A percentile compares a stretch with the other conserved stretches of the same genome.
Conservation (phyloP, 1,140 invertebrate genomes). For the Pseudomyrmex flavicornis region DNA sequence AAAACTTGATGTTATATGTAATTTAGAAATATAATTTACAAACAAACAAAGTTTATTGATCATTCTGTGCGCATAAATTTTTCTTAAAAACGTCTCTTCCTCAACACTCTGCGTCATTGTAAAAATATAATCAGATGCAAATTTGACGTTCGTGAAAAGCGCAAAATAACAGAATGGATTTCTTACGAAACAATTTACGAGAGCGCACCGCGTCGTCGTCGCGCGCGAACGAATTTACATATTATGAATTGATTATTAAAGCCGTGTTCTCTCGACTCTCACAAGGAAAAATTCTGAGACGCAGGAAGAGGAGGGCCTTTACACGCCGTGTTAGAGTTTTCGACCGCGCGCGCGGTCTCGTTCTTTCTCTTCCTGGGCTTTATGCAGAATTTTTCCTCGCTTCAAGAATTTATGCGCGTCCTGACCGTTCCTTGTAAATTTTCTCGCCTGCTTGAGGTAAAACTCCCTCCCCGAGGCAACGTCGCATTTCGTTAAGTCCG, state of each 20-base stretch:
- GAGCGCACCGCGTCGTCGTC: background rate
- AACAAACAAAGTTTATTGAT: background rate
- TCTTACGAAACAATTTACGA: constrained; percentile 33
- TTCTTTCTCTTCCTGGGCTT: constrained; percentile 20
- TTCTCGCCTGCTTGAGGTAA: constrained; percentile 60
- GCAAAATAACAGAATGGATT: constrained; percentile 27
- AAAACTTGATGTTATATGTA: no score
- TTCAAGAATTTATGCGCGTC: constrained; percentile 72
- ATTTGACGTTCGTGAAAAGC: constrained; percentile 21
- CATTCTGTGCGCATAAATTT: background rate
- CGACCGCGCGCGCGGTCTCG: background rate
- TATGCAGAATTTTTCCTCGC: constrained; percentile 59
- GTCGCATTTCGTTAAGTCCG: constrained; percentile 58
- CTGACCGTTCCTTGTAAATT: constrained; percentile 71
- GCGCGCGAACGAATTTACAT: constrained; percentile 39
- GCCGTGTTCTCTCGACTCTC: background rate
- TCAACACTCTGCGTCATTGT: background rate
- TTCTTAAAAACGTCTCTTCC: background rate
- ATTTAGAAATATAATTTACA: no score
- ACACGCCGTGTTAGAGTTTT: constrained; percentile 46
- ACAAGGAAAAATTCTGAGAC: constrained; percentile 7
- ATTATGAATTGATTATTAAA: constrained; percentile 48
- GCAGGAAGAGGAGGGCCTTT: constrained; percentile 22
- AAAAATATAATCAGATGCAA: constrained; percentile 8
- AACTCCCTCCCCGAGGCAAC: constrained; percentile 63